Percentiles rank a stretch among this genome's conserved stretches.
Evolutionary conservation across 2,888 invertebrate species (phyloP).

Genomic region (Diarsia mendica): DNA sequence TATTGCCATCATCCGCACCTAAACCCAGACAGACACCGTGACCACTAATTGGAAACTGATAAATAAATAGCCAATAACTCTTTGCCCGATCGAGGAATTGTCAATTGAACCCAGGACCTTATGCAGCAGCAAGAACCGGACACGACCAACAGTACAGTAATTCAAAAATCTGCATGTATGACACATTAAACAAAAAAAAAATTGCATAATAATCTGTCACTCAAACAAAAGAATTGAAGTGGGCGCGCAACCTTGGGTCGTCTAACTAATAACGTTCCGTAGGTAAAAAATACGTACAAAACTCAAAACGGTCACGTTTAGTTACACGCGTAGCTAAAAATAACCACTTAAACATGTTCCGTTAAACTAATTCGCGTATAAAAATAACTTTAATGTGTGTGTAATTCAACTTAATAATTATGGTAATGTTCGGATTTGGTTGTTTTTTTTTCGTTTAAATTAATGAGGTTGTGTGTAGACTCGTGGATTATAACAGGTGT

Average conservation of each 20-base stretch:
- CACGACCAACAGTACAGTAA: background rate
- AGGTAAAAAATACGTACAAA: constrained; percentile 31
- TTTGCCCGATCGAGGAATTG: too few relatives aligned
- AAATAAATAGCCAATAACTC: too few relatives aligned
- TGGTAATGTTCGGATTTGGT: constrained; percentile 13
- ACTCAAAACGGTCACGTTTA: constrained; percentile 53
- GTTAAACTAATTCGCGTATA: constrained; percentile 42
- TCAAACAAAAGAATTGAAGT: constrained; percentile 37
- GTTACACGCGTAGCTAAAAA: constrained; percentile 56
- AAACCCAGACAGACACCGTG: too few relatives aligned
- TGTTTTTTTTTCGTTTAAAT: constrained; percentile 3
- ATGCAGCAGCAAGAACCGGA: background rate
- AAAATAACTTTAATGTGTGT: constrained; percentile 39
- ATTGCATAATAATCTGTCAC: constrained; percentile 41
- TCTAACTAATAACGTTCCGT: constrained; percentile 9
- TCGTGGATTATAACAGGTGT: too few relatives aligned
- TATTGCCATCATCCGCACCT: too few relatives aligned
- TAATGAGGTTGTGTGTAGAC: background rate
- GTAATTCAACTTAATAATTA: constrained; percentile 47
- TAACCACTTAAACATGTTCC: constrained; percentile 40
- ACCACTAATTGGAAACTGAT: too few relatives aligned
- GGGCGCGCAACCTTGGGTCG: constrained; percentile 32
- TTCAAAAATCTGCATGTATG: constrained; percentile 13
- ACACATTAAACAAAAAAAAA: constrained; percentile 12
- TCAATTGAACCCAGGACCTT: too few relatives aligned